Percentiles rank a stretch among this genome's conserved stretches.
These are phyloP conservation scores for Steinernema scapterisci DNA, from an alignment of 2,888 invertebrate genomes.

Conservation along the genomic window DNA sequence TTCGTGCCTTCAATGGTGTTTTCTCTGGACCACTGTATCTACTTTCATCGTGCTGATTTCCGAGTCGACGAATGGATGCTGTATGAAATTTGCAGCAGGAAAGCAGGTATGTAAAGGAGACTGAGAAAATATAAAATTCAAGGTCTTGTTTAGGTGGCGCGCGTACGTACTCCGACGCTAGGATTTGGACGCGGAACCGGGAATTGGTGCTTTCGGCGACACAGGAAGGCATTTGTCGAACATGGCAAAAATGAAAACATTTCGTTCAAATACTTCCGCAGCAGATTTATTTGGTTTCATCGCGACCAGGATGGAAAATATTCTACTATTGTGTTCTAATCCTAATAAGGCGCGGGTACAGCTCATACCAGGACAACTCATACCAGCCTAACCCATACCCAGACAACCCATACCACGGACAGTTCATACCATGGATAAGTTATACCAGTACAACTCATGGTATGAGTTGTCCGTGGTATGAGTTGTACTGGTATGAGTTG, in stretches of 20 bases:
- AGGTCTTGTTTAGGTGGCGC: conserved; percentile 30
- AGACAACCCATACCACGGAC: no score
- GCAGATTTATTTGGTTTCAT: no score
- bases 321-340: no score
- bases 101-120: conserved; percentile 56
- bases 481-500: no score
- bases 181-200: conserved; percentile 39
- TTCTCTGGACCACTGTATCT: conserved; percentile 69
- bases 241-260: not conserved
- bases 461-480: no score
- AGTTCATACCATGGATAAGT: no score
- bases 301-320: no score
- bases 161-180: conserved; percentile 37
- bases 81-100: conserved; percentile 68
- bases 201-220: conserved; percentile 39
- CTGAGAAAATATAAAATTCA: not conserved
- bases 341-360: no score
- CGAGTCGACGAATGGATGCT: conserved; percentile 69
- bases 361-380: no score
- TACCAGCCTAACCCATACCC: no score
- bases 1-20: conserved; percentile 47
- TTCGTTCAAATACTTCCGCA: no score
- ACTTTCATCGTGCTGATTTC: conserved; percentile 68
- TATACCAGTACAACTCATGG: no score
- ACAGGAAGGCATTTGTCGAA: conserved; percentile 42